Evolutionary conservation across 2,113 vertebrate genomes (phyloP), one percentile per base, ranked within the genome.

Genomic region (Poecilia latipinna): DNA sequence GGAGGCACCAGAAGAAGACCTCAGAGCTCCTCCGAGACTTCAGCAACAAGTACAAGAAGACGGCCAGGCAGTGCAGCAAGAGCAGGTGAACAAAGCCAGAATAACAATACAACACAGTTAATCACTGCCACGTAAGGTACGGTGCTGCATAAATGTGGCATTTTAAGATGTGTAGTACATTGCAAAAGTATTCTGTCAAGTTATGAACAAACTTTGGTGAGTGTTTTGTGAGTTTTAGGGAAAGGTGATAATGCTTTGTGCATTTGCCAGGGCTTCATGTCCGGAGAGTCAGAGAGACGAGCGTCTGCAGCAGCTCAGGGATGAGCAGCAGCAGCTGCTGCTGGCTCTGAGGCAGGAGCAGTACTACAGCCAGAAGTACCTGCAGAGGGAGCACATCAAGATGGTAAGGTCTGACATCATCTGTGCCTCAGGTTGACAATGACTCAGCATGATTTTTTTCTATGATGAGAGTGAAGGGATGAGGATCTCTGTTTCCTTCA

Each of bases 311-410:
- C 96, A 97, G 88, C 93, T 99, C 65, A 98, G 96, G 85, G 96
- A 98, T 70, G 96, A 97, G 78, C 98, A 99, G 79, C 96, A 98
- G 48, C 96, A 98, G 85, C 98, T 98, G 91, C 95, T 99, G 2
- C 94, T 99, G 42, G 95, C 96, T 87, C 95, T 99, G 82, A 93
- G 98, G 19, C 98, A 98, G 94, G 97, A 99, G 42, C 98, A 99
- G 88, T 99, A 98, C 89, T 98, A 98, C 84, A 99, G 98, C 64
- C 97, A 99, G 86, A 99, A 99, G 67, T 98, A 98, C 77, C 97
- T 99, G 78, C 98, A 98, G 84, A 95, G 95, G 63, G 97, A 99
- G 48, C 98, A 99, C 67, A 97, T 93, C 10, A 91, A 91, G 70
- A 89, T 62, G 87, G 92, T 93, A 75, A 70, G 12, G 8, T 22